Evolutionary conservation across 1,140 invertebrate genomes (phyloP).

Genomic region (Mizuhopecten yessoensis): DNA sequence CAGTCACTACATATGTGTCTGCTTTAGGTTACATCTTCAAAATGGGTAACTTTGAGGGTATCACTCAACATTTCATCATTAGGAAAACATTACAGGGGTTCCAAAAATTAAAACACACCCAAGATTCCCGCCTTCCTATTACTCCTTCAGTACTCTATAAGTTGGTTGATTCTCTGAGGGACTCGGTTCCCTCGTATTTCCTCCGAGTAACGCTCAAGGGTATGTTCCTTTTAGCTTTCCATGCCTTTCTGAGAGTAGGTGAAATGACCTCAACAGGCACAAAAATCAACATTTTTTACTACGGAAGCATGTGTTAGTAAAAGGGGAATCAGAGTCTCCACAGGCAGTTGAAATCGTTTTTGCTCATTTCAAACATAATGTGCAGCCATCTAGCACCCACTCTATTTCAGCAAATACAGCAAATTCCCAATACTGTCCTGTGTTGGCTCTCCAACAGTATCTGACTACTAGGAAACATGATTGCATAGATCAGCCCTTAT

Average conservation of each 20-base stretch:
- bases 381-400: neutral
- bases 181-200: neutral
- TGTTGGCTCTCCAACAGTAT: neutral
- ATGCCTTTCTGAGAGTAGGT: constrained; percentile 48
- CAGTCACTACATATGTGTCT: constrained; percentile 32
- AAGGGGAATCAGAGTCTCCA: neutral
- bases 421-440: neutral
- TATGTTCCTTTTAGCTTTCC: constrained; percentile 51
- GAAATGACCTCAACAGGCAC: neutral
- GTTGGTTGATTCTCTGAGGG: neutral
- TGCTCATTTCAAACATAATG: neutral
- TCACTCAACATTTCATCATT: constrained; percentile 38
- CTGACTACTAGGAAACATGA: constrained; percentile 30
- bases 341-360: neutral
- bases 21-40: constrained; percentile 39
- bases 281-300: neutral
- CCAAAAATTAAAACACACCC: neutral
- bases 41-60: neutral
- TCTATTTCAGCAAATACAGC: neutral
- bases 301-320: neutral
- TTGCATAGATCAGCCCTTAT: constrained; percentile 35
- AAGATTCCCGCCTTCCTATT: constrained; percentile 30
- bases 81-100: constrained; percentile 43
- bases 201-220: neutral
- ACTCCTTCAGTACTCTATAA: neutral